Evolutionary conservation across 2,888 invertebrate genomes (phyloP), one percentile per base, ranked within the genome.

Genomic region (Acronicta psi): DNA sequence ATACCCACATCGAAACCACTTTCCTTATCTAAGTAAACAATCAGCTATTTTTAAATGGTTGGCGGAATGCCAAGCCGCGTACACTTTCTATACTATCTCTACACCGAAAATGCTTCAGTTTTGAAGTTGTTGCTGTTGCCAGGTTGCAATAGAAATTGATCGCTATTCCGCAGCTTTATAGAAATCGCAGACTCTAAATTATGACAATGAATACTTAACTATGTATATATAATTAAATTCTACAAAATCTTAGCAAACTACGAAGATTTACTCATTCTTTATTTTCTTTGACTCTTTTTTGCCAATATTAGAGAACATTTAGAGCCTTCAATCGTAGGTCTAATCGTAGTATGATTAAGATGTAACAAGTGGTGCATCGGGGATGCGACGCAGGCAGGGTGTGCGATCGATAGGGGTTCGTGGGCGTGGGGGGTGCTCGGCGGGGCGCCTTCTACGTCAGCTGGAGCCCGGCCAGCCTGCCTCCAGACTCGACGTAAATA

Each of bases 331-430:
- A 47, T 41, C n/a, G 38, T 41, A 18, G 8, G 16, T 49, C 46
- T 45, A 45, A 58, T 63, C 31, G 44, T 51, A 46, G 36, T 41
- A 59, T 51, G 66, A 67, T 71, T 60, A 67, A 88, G 87, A 86
- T 85, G 90, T 91, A 90, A 91, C 90, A 91, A 90, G 91, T 91
- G 90, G 87, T 90, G 89, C 89, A 89, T 84, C 81, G 78, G 79
- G 77, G 79, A 80, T 84, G 85, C 82, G 83, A 73, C 59, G 57
- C 75, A 81, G 77, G 75, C 34, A 37, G 76, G 80, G 73, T 75
- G 71, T 59, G 70, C 78, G 82, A 82, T 83, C 82, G 77, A 83
- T 82, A 81, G 75, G 70, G 78, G 76, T 37, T 62, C 64, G 71
- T 69, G 72, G 56, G 75, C 61, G 77, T 73, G 60, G 68, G 73